Evolutionary conservation across 2,113 vertebrate genomes (phyloP), one percentile per base, ranked within the genome.

Genomic region (Ahaetulla prasina): DNA sequence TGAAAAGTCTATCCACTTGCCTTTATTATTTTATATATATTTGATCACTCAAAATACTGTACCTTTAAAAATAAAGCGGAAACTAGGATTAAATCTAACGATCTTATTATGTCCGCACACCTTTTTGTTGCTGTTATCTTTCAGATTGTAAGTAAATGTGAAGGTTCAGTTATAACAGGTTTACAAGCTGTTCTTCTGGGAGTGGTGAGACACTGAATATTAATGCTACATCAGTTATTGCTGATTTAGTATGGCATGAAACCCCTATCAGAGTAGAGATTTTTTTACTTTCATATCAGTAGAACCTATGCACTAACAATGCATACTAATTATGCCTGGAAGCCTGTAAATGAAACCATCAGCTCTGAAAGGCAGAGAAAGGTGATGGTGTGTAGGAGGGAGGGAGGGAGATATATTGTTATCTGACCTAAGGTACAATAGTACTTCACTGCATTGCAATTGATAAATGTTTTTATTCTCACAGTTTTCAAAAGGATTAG

Each of bases 171-270:
- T 93, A 87, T 90, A 93, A 94, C 92, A 93, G 45, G 93, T 96
- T 96, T 91, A 92, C 45, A 94, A 4, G n/a, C 30, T 7, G 93
- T 97, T 97, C 90, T 95, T 95, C 53, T 89, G 87, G 54, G 95
- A 60, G 45, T 95, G 93, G 22, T 45, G 90, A 96, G 95, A 52
- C 92, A 43, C 54, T 93, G 92, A 94, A 90, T 89, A 60, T 93
- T 95, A 95, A 50, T 91, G 0, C n/a, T 27, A 12, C 35, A 53
- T 90, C 49, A 16, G 0, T 57, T 91, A 93, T 89, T 95, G 4
- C 92, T 94, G 92, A 93, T 63, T 84, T 92, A 87, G 2, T 94
- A 0, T 91, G 20, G 2, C 94, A 0, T 91, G 20, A 92, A 18
- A 57, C 5, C 54, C 9, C 1, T 93, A 52, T 94, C 93, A 89